Base-by-base conservation (phyloP, 2,113 vertebrate genomes). In the Stigmatopora nigra region DNA sequence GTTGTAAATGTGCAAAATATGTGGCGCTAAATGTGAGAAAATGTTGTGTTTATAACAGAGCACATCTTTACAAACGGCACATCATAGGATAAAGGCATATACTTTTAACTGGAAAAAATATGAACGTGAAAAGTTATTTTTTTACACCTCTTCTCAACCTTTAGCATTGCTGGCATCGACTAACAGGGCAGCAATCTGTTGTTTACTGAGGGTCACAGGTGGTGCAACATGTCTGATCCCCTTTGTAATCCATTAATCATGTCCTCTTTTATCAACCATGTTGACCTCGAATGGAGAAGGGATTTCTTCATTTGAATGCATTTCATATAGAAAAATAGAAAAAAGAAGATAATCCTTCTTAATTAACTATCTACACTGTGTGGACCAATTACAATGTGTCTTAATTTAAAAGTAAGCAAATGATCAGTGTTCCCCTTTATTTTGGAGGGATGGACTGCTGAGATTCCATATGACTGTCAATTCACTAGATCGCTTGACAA, bases 201-300 rank as follows among this genome's bases (percentile, higher is more conserved):
- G 46, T 4, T 20, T 1, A 36, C 16, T 36, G 45, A 61, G 62
- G 25, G 64, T 49, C 49, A 60, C 79, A 85, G 82, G 81, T 84
- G 81, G 83, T 49, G 63, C 75, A 69, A n/a, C 53, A 53, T 15
- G 7, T 72, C 7, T 83, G 85, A 87, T 85, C 85, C 77, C 78
- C 75, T 76, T 82, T 63, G 47, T n/a, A n/a, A 45, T n/a, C 13
- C 36, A 53, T 12, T 51, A 72, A 70, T 65, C 67, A 69, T 69
- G 71, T 64, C 60, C 63, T 52, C 70, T 60, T 16, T 31, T 35
- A 31, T 6, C 4, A 9, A 20, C 3, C 31, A 0, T 51, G 2
- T 19, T 2, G n/a, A n/a, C n/a, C n/a, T n/a, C n/a, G n/a, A n/a
- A n/a, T n/a, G n/a, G n/a, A n/a, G 36, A 47, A 11, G 0, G 36